Evolutionary conservation across 2,888 invertebrate genomes (phyloP).

Genomic region (Cheilosia urbana): DNA sequence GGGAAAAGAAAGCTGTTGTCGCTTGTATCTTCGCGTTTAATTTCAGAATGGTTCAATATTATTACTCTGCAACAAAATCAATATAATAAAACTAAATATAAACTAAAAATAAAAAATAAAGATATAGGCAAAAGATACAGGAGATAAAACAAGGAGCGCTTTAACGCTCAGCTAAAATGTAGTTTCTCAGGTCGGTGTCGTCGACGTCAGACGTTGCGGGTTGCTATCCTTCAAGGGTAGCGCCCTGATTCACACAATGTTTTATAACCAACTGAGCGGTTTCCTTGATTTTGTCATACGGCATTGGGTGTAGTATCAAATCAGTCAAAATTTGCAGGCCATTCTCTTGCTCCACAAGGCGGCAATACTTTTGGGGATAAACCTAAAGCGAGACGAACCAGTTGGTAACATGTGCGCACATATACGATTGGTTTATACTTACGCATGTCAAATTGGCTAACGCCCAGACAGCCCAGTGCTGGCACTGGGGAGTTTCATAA

Average conservation of each 20-base stretch:
- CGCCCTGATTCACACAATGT: constrained; percentile 85
- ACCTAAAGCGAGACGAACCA: constrained; percentile 85
- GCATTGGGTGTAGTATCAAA: constrained; percentile 86
- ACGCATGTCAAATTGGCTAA: constrained; percentile 95
- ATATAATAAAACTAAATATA: constrained; percentile 44
- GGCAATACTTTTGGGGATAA: constrained; percentile 93
- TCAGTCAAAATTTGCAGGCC: constrained; percentile 90
- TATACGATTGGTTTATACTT: constrained; percentile 15
- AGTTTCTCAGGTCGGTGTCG: constrained; percentile 29
- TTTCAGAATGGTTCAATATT: constrained; percentile 18
- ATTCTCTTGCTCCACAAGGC: constrained; percentile 93
- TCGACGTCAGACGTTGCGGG: constrained; percentile 22
- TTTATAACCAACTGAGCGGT: constrained; percentile 88
- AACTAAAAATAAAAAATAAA: constrained; percentile 43
- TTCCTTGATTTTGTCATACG: constrained; percentile 88
- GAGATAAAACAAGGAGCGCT: constrained; percentile 36
- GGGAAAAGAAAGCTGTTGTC: neutral
- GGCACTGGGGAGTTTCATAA: constrained; percentile 95
- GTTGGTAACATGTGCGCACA: neutral
- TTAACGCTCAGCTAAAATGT: constrained; percentile 46
- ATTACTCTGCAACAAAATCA: constrained; percentile 26
- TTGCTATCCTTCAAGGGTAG: constrained; percentile 81
- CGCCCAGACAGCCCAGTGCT: constrained; percentile 99
- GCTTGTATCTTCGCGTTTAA: constrained; percentile 28
- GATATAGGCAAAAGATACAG: constrained; percentile 25